A percentile compares a stretch with the other conserved stretches of the same genome.
phyloP scores from a whole-genome alignment of 2,888 invertebrate species.

The Halocaridina rubra region DNA sequence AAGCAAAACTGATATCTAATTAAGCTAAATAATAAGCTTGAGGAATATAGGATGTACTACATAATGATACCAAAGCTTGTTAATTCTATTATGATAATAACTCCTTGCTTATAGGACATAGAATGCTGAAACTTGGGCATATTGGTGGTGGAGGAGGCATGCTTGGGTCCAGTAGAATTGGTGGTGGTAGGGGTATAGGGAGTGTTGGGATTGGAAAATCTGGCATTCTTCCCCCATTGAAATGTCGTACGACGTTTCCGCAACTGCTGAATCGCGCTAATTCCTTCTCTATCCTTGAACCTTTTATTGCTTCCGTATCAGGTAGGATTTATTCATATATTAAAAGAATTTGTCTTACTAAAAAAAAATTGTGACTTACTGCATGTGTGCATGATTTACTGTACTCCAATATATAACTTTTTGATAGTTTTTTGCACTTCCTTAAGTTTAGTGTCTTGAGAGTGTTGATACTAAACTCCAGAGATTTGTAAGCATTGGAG shows the following conservation, averaged over 20 bases:
- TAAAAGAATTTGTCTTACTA: background rate
- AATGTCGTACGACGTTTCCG: constrained; percentile 11
- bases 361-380: too few relatives aligned
- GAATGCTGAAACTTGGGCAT: constrained; percentile 26
- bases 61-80: too few relatives aligned
- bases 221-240: constrained; percentile 21
- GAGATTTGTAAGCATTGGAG: too few relatives aligned
- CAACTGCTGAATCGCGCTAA: constrained; percentile 33
- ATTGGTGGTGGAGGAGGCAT: constrained; percentile 12
- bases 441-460: too few relatives aligned
- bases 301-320: constrained; percentile 45
- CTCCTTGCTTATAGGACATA: constrained; percentile 24
- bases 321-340: constrained; percentile 15
- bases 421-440: too few relatives aligned
- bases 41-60: too few relatives aligned
- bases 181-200: constrained; percentile 21
- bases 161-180: constrained; percentile 9
- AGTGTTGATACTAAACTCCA: too few relatives aligned
- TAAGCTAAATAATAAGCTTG: too few relatives aligned
- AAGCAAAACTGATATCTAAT: too few relatives aligned
- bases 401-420: too few relatives aligned
- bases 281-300: constrained; percentile 42
- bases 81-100: too few relatives aligned
- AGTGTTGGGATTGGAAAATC: constrained; percentile 1
- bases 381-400: too few relatives aligned